phyloP scores from a whole-genome alignment of 2,797 vertebrate genomes.

The Enteromius mattozi region DNA sequence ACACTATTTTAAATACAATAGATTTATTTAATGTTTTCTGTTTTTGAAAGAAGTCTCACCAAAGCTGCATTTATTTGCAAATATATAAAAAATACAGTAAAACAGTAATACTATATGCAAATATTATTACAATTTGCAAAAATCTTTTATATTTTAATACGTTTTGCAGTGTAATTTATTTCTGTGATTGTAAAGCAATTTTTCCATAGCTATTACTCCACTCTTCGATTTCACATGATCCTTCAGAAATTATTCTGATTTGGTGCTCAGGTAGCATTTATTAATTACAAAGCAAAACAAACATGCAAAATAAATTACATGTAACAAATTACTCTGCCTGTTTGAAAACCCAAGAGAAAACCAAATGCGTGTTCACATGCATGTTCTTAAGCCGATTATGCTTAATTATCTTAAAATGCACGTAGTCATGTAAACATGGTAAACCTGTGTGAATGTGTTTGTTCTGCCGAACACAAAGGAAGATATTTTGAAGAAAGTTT shows the following conservation, averaged over 20 bases:
- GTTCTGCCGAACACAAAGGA: too few relatives aligned
- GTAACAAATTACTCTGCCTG: too few relatives aligned
- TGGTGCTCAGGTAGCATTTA: not conserved
- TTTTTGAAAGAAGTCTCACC: not conserved
- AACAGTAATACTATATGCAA: not conserved
- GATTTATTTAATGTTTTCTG: not conserved
- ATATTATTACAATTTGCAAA: not conserved
- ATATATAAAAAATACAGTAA: not conserved
- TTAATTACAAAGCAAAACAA: not conserved
- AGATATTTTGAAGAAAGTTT: too few relatives aligned
- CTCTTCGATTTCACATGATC: not conserved
- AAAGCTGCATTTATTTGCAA: not conserved
- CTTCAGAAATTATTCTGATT: too few relatives aligned
- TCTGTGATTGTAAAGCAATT: not conserved
- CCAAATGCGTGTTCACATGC: too few relatives aligned
- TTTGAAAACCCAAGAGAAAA: too few relatives aligned
- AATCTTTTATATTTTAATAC: not conserved
- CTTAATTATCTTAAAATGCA: too few relatives aligned
- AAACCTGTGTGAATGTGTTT: too few relatives aligned
- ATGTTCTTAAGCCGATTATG: too few relatives aligned
- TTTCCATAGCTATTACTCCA: not conserved
- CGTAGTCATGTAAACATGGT: too few relatives aligned
- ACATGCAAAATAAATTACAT: too few relatives aligned
- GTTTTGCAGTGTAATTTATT: not conserved
- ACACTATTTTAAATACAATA: not conserved